Conservation (phyloP, 2,797 vertebrate species). For the Phalloptychus januarius region DNA sequence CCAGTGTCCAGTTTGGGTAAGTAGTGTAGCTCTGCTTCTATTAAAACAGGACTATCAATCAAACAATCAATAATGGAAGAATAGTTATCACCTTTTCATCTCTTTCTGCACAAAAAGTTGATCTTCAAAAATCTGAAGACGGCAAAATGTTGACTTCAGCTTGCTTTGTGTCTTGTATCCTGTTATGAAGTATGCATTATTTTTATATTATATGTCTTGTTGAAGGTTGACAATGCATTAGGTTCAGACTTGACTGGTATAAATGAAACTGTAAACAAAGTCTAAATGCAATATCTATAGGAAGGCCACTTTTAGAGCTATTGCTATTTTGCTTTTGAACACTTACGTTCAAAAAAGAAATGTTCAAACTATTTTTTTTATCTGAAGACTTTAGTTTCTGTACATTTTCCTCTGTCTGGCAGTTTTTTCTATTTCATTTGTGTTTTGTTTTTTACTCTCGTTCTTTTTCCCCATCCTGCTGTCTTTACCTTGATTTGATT, state of each 20-base stretch:
- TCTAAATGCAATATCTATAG: not conserved
- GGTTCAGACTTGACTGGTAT: conserved; percentile 34
- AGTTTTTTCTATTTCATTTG: not conserved
- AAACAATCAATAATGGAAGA: not conserved
- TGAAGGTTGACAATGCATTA: conserved; percentile 20
- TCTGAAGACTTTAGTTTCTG: not conserved
- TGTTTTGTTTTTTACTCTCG: not conserved
- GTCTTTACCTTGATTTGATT: conserved; percentile 25
- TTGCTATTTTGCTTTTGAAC: not conserved
- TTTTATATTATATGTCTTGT: conserved; percentile 21
- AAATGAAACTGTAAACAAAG: conserved; percentile 13
- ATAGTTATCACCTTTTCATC: not conserved
- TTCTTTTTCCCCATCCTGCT: not conserved
- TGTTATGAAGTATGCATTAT: not conserved
- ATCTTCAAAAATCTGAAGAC: not conserved
- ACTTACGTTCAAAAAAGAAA: not conserved
- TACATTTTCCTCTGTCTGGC: conserved; percentile 2
- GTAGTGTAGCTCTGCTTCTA: not conserved
- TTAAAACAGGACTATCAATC: not conserved
- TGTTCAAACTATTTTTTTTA: not conserved
- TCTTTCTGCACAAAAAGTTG: not conserved
- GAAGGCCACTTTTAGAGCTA: not conserved
- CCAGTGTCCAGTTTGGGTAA: not conserved
- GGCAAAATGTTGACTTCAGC: not conserved
- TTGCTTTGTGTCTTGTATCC: not conserved